A percentile compares a stretch with the other conserved stretches of the same genome.
Conservation (phyloP, 1,140 invertebrate genomes). For the Pseudomyrmex sp. region DNA sequence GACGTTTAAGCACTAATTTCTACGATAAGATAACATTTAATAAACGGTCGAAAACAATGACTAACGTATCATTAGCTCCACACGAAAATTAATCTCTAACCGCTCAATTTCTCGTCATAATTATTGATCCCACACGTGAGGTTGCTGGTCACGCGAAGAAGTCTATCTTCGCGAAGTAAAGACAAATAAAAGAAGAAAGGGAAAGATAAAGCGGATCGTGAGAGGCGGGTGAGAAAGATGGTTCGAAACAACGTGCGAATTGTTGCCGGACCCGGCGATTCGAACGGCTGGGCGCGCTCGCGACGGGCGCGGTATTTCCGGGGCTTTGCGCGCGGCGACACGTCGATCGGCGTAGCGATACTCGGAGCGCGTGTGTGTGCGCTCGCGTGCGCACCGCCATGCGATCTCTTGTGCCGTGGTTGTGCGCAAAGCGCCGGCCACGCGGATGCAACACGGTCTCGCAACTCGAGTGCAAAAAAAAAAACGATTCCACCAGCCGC, state of each 20-base stretch:
- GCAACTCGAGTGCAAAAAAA: not conserved
- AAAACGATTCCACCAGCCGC: no score
- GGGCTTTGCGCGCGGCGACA: conserved; percentile 75
- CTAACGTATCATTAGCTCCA: not conserved
- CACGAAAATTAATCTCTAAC: not conserved
- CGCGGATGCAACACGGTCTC: conserved; percentile 25
- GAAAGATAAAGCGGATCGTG: not conserved
- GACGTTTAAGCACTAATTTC: no score
- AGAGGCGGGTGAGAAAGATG: conserved; percentile 18
- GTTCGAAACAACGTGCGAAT: conserved; percentile 65
- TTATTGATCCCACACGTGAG: not conserved
- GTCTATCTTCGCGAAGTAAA: not conserved
- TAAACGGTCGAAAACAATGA: not conserved
- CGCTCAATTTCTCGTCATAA: not conserved
- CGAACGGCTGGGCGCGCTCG: conserved; percentile 79
- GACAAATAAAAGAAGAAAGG: not conserved
- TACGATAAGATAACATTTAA: no score
- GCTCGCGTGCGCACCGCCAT: conserved; percentile 40
- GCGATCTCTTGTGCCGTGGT: conserved; percentile 50
- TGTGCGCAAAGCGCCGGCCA: not conserved
- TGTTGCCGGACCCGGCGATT: conserved; percentile 71
- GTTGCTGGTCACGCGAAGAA: not conserved
- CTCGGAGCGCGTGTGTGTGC: conserved; percentile 37
- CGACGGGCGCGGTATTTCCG: conserved; percentile 84
- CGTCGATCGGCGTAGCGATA: conserved; percentile 75